phyloP scores from a whole-genome alignment of 2,888 invertebrate species.

The Therioaphis trifolii region DNA sequence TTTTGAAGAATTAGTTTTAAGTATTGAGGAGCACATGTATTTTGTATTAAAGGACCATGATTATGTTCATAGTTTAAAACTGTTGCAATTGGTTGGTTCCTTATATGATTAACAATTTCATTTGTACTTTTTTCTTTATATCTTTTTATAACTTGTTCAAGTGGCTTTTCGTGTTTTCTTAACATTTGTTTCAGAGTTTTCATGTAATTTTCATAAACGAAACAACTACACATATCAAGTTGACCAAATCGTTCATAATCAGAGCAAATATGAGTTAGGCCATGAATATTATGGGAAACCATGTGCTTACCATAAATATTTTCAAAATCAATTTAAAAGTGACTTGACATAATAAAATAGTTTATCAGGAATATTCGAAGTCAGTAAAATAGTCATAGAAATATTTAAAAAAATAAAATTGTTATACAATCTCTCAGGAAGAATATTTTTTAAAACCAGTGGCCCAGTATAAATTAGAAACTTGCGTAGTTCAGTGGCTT shows the following conservation, averaged over 20 bases:
- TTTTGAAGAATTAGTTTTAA: conserved; percentile 8
- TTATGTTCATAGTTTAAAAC: not conserved
- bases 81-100: not conserved
- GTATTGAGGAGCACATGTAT: not conserved
- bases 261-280: not conserved
- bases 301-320: not conserved
- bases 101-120: not conserved
- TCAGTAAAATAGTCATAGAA: conserved; percentile 5
- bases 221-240: not conserved
- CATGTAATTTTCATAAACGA: not conserved
- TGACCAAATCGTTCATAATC: not conserved
- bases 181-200: conserved; percentile 7
- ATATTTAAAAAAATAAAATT: conserved; percentile 12
- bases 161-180: conserved; percentile 9
- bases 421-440: not conserved
- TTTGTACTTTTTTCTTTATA: not conserved
- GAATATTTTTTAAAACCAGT: not conserved
- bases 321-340: conserved; percentile 4
- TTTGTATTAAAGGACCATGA: not conserved
- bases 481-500: not conserved
- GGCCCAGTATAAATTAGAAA: conserved; percentile 6
- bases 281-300: conserved; percentile 6
- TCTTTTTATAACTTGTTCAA: not conserved
- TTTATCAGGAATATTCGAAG: not conserved
- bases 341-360: not conserved